These are phyloP conservation scores for Torymus texanus DNA, from an alignment of 2,888 invertebrate genomes.

Conservation along the genomic window DNA sequence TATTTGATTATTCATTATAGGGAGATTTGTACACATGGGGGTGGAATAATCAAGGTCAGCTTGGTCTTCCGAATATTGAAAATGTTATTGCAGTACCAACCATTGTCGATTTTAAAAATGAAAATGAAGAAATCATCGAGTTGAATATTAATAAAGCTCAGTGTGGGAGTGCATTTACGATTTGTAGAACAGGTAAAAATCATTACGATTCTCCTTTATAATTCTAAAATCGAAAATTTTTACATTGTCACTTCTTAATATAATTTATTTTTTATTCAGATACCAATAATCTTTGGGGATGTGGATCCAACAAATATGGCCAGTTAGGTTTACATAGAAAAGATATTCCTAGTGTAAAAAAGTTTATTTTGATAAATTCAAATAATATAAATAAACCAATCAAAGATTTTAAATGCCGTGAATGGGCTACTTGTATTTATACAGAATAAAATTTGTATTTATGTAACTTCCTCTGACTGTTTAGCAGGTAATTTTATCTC, in stretches of 20 bases:
- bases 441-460: conserved; percentile 57
- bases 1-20: conserved; percentile 60
- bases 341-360: conserved; percentile 56
- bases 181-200: conserved; percentile 78
- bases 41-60: conserved; percentile 91
- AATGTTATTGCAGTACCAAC: conserved; percentile 76
- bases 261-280: conserved; percentile 71
- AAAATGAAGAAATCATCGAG: conserved; percentile 61
- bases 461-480: not conserved
- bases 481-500: not conserved
- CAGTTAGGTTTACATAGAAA: conserved; percentile 79
- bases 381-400: conserved; percentile 58
- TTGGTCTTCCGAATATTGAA: conserved; percentile 80
- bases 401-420: conserved; percentile 69
- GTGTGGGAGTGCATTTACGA: conserved; percentile 87
- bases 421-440: conserved; percentile 70
- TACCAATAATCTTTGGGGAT: conserved; percentile 82
- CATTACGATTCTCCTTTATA: not conserved
- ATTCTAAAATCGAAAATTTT: conserved; percentile 40
- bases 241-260: conserved; percentile 1
- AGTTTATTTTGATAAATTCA: conserved; percentile 64
- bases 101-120: conserved; percentile 75
- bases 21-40: conserved; percentile 95
- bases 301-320: conserved; percentile 89
- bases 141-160: conserved; percentile 77